Percentiles rank a stretch among this genome's conserved stretches.
phyloP scores from a whole-genome alignment of 2,113 vertebrate genomes.

The Dascyllus trimaculatus region DNA sequence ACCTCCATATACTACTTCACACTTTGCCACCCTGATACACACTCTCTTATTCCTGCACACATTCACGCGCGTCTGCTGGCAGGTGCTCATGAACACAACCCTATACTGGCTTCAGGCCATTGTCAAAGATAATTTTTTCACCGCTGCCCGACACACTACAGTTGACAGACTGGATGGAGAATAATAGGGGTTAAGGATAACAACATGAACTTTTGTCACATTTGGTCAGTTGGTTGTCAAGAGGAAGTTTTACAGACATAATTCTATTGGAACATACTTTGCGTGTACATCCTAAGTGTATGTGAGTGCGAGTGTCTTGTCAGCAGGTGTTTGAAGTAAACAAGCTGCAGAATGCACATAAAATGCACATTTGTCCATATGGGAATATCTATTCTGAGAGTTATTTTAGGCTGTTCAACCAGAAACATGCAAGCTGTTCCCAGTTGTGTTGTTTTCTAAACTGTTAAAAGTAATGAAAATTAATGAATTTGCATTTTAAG shows the following conservation, averaged over 20 bases:
- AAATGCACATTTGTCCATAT: conserved; percentile 53
- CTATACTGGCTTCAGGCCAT: conserved; percentile 70
- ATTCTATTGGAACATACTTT: conserved; percentile 6
- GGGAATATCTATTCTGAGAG: conserved; percentile 57
- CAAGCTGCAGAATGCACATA: conserved; percentile 31
- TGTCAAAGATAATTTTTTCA: conserved; percentile 69
- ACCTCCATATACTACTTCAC: conserved; percentile 19
- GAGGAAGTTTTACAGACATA: conserved; percentile 41
- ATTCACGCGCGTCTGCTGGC: conserved; percentile 48
- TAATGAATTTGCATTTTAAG: conserved; percentile 51
- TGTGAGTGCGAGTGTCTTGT: conserved; percentile 21
- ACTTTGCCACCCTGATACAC: conserved; percentile 20
- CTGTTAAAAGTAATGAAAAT: conserved; percentile 51
- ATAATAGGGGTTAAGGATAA: conserved; percentile 72
- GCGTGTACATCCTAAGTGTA: conserved; percentile 14
- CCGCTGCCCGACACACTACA: conserved; percentile 28
- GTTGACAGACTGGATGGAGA: conserved; percentile 69
- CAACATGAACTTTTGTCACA: conserved; percentile 70
- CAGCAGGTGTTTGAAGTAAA: conserved; percentile 45
- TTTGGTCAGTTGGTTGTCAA: conserved; percentile 70
- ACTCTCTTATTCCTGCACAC: conserved; percentile 23
- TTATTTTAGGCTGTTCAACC: conserved; percentile 55
- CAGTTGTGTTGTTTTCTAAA: conserved; percentile 39
- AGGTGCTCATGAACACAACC: conserved; percentile 58
- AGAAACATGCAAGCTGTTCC: conserved; percentile 66